Conservation (phyloP, 2,888 invertebrate species). For the Heteropelma amictum region DNA sequence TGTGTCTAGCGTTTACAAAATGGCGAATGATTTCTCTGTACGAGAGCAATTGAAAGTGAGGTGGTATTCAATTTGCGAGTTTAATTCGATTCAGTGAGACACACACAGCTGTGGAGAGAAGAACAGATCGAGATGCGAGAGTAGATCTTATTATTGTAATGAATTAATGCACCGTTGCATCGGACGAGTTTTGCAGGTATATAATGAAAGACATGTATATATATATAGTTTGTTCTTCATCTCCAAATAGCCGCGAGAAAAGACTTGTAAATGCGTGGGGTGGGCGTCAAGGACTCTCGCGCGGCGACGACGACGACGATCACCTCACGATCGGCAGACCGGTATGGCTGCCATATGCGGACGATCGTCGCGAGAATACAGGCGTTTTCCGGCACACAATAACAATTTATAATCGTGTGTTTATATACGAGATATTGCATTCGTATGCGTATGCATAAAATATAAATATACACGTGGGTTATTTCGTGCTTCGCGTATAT, state of each 20-base stretch:
- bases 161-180: slow-evolving; percentile 16
- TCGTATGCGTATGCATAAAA: not conserved
- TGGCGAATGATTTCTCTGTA: no score
- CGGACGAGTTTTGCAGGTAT: not conserved
- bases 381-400: slow-evolving; percentile 3
- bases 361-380: slow-evolving; percentile 55
- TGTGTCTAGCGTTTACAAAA: no score
- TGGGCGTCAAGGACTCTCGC: slow-evolving; percentile 73
- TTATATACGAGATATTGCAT: no score
- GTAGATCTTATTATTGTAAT: slow-evolving; percentile 1
- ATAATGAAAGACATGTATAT: not conserved
- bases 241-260: slow-evolving; percentile 31
- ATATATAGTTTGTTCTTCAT: slow-evolving; percentile 25
- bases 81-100: not conserved
- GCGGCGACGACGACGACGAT: slow-evolving; percentile 55
- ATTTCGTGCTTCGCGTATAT: not conserved
- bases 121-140: not conserved
- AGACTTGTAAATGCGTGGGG: slow-evolving; percentile 59
- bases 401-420: not conserved
- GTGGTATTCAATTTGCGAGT: no score
- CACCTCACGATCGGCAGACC: slow-evolving; percentile 60
- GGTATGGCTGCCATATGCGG: slow-evolving; percentile 72
- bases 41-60: not conserved
- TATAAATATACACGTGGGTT: not conserved
- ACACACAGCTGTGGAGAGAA: not conserved